These are phyloP conservation scores for Apostichopus japonicus DNA, from an alignment of 35 echinoderm and acorn worm species.

Conservation along the genomic window DNA sequence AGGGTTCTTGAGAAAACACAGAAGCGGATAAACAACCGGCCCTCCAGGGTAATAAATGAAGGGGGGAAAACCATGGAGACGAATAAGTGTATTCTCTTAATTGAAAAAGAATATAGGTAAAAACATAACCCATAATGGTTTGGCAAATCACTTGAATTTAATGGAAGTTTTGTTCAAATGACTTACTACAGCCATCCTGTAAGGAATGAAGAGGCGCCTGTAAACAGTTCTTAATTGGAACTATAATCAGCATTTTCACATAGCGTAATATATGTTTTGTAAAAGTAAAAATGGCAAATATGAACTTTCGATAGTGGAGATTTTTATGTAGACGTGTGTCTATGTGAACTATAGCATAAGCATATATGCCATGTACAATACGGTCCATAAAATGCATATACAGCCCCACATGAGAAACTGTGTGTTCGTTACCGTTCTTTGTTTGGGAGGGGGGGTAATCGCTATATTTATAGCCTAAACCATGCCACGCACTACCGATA, in stretches of 20 bases:
- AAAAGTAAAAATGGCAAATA: too few species aligned
- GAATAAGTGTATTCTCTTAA: slow-evolving; percentile 15
- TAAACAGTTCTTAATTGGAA: neutral
- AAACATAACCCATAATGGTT: neutral
- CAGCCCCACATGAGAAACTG: too few species aligned
- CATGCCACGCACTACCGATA: too few species aligned
- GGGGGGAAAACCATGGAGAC: neutral
- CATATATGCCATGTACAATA: too few species aligned
- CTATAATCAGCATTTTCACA: neutral
- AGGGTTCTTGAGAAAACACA: slow-evolving; percentile 53
- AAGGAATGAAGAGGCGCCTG: neutral
- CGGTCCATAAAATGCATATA: too few species aligned
- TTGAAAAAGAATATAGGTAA: neutral
- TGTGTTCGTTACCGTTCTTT: too few species aligned
- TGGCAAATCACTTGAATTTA: neutral
- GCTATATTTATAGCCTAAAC: too few species aligned
- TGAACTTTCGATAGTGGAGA: too few species aligned
- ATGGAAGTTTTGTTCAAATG: neutral
- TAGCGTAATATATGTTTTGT: too few species aligned
- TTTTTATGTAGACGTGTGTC: too few species aligned
- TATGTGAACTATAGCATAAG: too few species aligned
- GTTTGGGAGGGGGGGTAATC: too few species aligned
- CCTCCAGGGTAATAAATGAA: neutral
- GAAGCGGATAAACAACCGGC: slow-evolving; percentile 35
- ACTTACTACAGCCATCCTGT: neutral